phyloP scores from a whole-genome alignment of 2,888 invertebrate genomes.

The Pandemis cinnamomeana region DNA sequence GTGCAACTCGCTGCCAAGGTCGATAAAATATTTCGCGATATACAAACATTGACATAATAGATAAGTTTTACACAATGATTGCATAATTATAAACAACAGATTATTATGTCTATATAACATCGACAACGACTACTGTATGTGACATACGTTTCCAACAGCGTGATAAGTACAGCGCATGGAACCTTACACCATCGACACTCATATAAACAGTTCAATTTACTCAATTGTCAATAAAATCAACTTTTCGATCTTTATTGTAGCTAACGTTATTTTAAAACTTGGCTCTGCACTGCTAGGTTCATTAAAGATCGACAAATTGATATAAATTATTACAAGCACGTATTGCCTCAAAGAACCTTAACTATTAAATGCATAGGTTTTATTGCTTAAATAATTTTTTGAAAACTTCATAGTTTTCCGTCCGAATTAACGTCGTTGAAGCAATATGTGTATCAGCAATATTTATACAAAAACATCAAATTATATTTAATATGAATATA shows the following conservation, averaged over 20 bases:
- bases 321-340: constrained; percentile 25
- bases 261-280: constrained; percentile 9
- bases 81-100: constrained; percentile 28
- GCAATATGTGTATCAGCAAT: constrained; percentile 21
- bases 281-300: constrained; percentile 6
- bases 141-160: constrained; percentile 53
- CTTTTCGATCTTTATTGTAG: constrained; percentile 18
- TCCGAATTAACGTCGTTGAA: not conserved
- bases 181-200: constrained; percentile 45
- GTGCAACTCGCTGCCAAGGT: not conserved
- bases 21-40: constrained; percentile 4
- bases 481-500: not conserved
- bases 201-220: constrained; percentile 27
- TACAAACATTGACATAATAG: constrained; percentile 26
- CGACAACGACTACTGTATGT: constrained; percentile 58
- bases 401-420: not conserved
- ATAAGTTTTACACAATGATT: constrained; percentile 37
- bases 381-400: not conserved
- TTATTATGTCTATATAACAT: constrained; percentile 47
- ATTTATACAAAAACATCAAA: constrained; percentile 23
- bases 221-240: constrained; percentile 17
- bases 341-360: constrained; percentile 2
- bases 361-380: not conserved
- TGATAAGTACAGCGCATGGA: constrained; percentile 54
- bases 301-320: constrained; percentile 45